Base-by-base conservation (phyloP, 2,113 vertebrate genomes). In the Phocoena sinus region DNA sequence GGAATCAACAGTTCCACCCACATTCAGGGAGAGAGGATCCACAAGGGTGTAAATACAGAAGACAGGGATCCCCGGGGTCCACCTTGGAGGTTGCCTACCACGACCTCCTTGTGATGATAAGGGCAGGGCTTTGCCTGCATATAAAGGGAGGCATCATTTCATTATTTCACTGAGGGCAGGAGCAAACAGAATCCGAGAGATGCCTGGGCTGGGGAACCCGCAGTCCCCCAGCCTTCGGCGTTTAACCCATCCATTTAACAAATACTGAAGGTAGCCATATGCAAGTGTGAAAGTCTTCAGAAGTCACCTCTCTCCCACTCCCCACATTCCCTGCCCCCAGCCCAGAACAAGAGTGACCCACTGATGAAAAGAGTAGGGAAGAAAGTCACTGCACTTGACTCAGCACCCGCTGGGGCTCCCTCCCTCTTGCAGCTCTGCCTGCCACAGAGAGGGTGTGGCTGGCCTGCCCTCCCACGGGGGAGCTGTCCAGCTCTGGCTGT, bases 41-140 rank as follows among this genome's bases (percentile, higher is more conserved):
- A 33, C 1, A 9, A 12, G 18, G 23, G 5, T 13, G 5, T 41
- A 12, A 53, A 33, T 41, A 36, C 0, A 0, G 20, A 11, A 20
- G n/a, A 12, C 11, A 44, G 21, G 47, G 44, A 17, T 36, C 26
- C 13, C 44, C 1, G 1, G n/a, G 28, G 76, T 20, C n/a, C 31
- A 21, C 60, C 23, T 20, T 5, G 31, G 44, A 89, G 31, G 26
- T 8, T 28, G 21, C 89, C 47, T 53, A 4, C 23, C 41, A 4
- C 6, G 1, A 41, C 10, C 13, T 63, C 83, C 77, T 60, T 26
- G 15, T 14, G 38, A 60, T 56, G 47, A 38, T 0, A 56, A 5
- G 0, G 58, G 44, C 14, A 14, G 26, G 9, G 28, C 12, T 65
- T 47, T 44, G n/a, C 6, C 4, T 26, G 31, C 20, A 36, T 20